Percentiles rank a stretch among this genome's conserved stretches.
Conservation (phyloP, 2,113 vertebrate genomes). For the Labeo catla region DNA sequence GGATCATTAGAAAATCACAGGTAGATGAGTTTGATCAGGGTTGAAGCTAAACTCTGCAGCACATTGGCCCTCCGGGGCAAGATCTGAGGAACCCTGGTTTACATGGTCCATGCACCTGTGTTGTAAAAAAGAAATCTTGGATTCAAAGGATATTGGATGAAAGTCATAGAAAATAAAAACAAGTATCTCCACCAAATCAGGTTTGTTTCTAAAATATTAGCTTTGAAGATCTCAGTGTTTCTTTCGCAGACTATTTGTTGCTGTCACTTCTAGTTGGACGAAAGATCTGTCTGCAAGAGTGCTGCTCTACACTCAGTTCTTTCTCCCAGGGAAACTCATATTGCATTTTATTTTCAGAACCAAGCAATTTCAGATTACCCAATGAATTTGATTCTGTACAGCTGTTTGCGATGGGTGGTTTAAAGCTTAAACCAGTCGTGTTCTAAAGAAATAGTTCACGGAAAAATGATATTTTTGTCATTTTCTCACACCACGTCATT, state of each 20-base stretch:
- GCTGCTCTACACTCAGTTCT: background rate
- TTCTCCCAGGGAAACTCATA: background rate
- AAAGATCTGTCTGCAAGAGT: background rate
- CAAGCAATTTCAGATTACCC: slow-evolving; percentile 4
- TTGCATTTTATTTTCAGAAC: slow-evolving; percentile 7
- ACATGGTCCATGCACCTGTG: background rate
- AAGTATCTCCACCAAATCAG: background rate
- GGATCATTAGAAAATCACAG: too few species aligned
- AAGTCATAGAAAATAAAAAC: background rate
- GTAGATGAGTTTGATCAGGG: too few species aligned
- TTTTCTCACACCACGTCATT: background rate
- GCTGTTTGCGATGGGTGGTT: background rate
- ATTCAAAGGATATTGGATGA: background rate
- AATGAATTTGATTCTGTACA: background rate
- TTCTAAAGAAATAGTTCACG: background rate
- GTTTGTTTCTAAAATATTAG: background rate
- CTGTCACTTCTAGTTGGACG: background rate
- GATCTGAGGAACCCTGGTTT: background rate
- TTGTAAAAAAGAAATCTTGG: background rate
- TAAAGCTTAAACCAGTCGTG: background rate
- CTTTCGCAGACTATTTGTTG: background rate
- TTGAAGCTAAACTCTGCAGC: too few species aligned
- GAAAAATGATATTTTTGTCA: background rate
- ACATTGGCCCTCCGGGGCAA: too few species aligned
- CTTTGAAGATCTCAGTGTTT: background rate